Base-by-base conservation (phyloP, 2,113 vertebrate genomes). In the Pangasianodon gigas region DNA sequence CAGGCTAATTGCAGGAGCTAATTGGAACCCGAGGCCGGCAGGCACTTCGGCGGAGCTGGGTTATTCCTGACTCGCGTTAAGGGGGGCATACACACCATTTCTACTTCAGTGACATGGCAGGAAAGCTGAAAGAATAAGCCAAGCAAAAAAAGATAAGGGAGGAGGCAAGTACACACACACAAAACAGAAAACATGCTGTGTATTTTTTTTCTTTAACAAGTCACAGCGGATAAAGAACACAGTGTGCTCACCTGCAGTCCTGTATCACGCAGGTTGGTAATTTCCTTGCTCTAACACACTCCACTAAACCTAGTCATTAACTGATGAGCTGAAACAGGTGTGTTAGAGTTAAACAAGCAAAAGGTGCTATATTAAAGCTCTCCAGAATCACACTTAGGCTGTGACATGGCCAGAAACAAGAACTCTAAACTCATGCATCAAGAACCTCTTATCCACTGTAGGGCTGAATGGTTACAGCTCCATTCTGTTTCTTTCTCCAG, bases 1-100 rank as follows among this genome's bases (percentile, higher is more conserved):
- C 94, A 95, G 92, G 94, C 95, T 96, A 96, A 95, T 95, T 96
- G 94, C 93, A 92, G 90, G 87, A 86, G 93, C 93, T 96, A 96
- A 96, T 96, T 96, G 95, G 93, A 93, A 96, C 95, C 94, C 79
- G 92, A 94, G 94, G 93, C 94, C 94, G 92, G 87, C 95, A 95
- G 84, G 93, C 94, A 94, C 93, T 86, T 86, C 46, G 46, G 48
- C 85, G 3, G 32, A 91, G 88, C 85, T 75, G 77, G 82, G 91
- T 92, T 92, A 91, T 89, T 91, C 90, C 88, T 90, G 89, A 91
- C 87, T 91, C 16, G 90, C 32, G 88, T 84, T 60, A 67, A 84
- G 29, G 87, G 56, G 86, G 71, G 82, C 54, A 74, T 51, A 44
- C 86, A 52, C 83, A 86, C 60, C 84, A 88, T 80, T 85, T 90